Evolutionary conservation across 2,797 vertebrate species (phyloP), one percentile per base, ranked within the genome.

Genomic region (Sebastes miniatus): DNA sequence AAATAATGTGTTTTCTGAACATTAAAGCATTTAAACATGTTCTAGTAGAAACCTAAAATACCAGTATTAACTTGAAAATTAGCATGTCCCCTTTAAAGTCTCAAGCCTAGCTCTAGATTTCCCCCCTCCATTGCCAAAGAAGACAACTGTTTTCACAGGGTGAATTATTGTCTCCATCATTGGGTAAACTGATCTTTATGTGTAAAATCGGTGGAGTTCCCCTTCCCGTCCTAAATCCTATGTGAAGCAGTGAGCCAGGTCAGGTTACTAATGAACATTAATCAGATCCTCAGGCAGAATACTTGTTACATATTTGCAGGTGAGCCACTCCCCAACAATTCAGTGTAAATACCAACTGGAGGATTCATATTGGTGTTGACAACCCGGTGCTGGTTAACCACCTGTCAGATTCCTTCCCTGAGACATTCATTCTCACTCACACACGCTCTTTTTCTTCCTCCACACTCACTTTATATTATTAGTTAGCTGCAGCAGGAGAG

Each of bases 331-430:
- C 36, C 27, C 54, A 39, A 8, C 74, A 50, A 56, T 39, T 50
- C 8, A 9, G 3, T 59, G 29, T 31, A 64, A 79, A 69, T 39
- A 75, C 73, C 29, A 62, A 7, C 68, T 8, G 36, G 61, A 29
- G 39, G 69, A 73, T 69, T 82, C 67, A 36, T 50, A 12, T 47
- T 50, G 72, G 56, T 54, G 65, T 68, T 79, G 43, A 86, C 69
- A 77, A 66, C 43, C 47, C 11, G 25, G 3, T 25, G 43, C 69
- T 84, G 84, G 85, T 82, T 85, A 78, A 76, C 76, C 85, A 86
- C 85, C 66, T 80, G 77, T 84, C 62, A 73, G 69, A 85, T 83
- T 73, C 34, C 12, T 73, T 77, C 77, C 18, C 12, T 57, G 22
- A 63, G 25, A 32, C 25, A 57, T 36, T 29, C 16, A 34, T 39